A percentile compares a stretch with the other conserved stretches of the same genome.
These are phyloP conservation scores for Falco cherrug DNA, from an alignment of 2,797 vertebrate species.

Conservation along the genomic window DNA sequence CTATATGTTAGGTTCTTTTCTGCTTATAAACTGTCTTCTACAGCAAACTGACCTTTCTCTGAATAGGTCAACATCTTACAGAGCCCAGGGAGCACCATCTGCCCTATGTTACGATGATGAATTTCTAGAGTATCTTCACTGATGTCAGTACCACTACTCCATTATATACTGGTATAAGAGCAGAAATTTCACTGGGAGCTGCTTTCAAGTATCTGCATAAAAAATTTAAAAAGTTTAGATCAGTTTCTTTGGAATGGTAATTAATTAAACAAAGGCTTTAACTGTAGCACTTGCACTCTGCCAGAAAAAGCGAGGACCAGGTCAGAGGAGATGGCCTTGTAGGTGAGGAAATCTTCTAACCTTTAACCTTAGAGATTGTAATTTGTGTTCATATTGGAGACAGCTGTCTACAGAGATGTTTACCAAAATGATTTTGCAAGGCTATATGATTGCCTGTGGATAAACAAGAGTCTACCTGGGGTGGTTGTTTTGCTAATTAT, in stretches of 20 bases:
- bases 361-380: neutral
- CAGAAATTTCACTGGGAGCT: neutral
- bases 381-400: neutral
- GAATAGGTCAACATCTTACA: conserved; percentile 43
- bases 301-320: neutral
- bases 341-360: neutral
- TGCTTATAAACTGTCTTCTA: conserved; percentile 18
- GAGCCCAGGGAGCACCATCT: conserved; percentile 35
- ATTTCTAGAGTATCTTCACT: neutral
- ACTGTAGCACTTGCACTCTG: neutral
- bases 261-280: conserved; percentile 8
- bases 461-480: neutral
- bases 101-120: conserved; percentile 8
- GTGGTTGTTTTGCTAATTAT: neutral
- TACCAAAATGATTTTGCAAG: neutral
- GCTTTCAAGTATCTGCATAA: neutral
- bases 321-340: neutral
- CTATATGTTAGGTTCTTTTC: neutral
- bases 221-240: neutral
- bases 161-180: neutral
- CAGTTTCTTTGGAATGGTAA: neutral
- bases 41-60: conserved; percentile 55
- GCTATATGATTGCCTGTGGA: neutral
- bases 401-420: neutral
- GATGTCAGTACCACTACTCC: neutral